Percentiles rank a stretch among this genome's conserved stretches.
These are phyloP conservation scores for Scaptomyza montana DNA, from an alignment of 1,140 invertebrate species.

Conservation along the genomic window DNA sequence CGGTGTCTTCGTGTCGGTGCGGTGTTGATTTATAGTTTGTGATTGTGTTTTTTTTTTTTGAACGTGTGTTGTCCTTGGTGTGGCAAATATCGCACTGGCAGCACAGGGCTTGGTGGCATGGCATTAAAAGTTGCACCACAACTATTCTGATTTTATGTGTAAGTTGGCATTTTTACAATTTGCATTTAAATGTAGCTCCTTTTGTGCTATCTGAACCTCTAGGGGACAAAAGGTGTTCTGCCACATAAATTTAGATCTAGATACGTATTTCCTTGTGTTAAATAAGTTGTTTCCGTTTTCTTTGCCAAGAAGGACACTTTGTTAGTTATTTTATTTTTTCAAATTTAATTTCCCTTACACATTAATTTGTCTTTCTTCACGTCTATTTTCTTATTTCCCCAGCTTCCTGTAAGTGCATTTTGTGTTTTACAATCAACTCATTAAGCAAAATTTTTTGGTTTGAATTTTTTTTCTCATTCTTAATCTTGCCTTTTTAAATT, in stretches of 20 bases:
- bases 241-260: slow-evolving; percentile 17
- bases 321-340: not conserved
- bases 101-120: slow-evolving; percentile 26
- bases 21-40: slow-evolving; percentile 60
- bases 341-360: slow-evolving; percentile 42
- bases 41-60: slow-evolving; percentile 25
- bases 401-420: slow-evolving; percentile 5
- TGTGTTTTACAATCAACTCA: not conserved
- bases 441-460: not conserved
- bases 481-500: too few species aligned
- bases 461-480: too few species aligned
- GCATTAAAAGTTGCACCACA: slow-evolving; percentile 33
- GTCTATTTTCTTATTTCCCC: not conserved
- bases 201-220: not conserved
- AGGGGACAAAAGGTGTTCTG: not conserved
- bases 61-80: slow-evolving; percentile 26
- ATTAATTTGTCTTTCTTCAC: slow-evolving; percentile 17
- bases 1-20: not conserved
- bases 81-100: slow-evolving; percentile 4
- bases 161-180: slow-evolving; percentile 31
- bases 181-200: slow-evolving; percentile 14
- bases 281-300: slow-evolving; percentile 10
- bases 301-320: not conserved
- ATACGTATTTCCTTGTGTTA: slow-evolving; percentile 9
- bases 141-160: slow-evolving; percentile 30